phyloP scores from a whole-genome alignment of 2,797 vertebrate genomes.

The Pseudochirops cupreus region DNA sequence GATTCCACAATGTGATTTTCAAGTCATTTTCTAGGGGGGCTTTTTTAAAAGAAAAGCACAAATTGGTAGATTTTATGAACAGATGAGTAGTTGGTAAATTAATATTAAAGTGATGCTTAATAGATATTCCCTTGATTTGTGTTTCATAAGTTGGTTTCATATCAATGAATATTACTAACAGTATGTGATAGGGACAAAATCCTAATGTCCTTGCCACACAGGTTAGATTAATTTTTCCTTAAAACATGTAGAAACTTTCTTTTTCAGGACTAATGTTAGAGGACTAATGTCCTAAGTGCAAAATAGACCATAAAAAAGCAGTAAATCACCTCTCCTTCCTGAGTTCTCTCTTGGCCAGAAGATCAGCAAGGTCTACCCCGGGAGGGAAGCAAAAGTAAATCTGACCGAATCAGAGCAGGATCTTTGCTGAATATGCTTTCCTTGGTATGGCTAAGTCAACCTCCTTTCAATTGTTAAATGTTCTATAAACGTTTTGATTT shows the following conservation, averaged over 20 bases:
- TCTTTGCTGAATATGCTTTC: background rate
- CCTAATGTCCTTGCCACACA: background rate
- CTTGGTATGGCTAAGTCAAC: background rate
- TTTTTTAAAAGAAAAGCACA: background rate
- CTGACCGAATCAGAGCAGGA: background rate
- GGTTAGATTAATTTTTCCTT: background rate
- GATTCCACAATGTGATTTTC: background rate
- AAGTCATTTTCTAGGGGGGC: background rate
- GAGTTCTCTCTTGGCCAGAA: background rate
- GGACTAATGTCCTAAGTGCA: background rate
- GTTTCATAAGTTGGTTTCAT: background rate
- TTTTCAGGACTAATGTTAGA: background rate
- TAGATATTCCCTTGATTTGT: background rate
- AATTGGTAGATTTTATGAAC: background rate
- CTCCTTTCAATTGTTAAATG: background rate
- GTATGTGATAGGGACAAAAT: background rate
- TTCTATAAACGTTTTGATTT: background rate
- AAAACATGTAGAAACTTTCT: background rate
- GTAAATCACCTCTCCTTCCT: background rate
- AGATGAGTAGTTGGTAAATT: background rate
- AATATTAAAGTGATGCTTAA: background rate
- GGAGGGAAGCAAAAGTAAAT: background rate
- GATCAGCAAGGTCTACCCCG: background rate
- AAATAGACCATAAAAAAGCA: background rate
- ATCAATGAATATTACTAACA: background rate